phyloP scores from a whole-genome alignment of 2,888 invertebrate species.

The Plebejus melissa region DNA sequence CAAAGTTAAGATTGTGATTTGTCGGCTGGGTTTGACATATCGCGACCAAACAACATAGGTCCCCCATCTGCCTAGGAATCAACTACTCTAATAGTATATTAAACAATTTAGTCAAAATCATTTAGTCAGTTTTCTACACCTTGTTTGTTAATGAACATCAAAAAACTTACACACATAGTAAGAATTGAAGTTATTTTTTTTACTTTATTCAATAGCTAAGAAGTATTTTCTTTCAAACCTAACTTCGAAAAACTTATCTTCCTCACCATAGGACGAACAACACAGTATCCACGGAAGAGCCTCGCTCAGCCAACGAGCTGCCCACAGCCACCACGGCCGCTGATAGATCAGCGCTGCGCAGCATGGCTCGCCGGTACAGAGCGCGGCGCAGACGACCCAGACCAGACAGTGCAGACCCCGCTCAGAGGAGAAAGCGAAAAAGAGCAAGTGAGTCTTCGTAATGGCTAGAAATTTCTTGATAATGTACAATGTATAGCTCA shows the following conservation, averaged over 20 bases:
- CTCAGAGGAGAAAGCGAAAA: conserved; percentile 74
- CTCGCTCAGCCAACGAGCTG: conserved; percentile 77
- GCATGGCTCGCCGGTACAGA: conserved; percentile 84
- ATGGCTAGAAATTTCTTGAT: neutral
- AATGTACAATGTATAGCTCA: neutral
- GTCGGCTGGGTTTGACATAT: too few species aligned
- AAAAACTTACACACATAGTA: too few species aligned
- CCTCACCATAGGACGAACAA: conserved; percentile 48
- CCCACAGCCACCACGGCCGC: conserved; percentile 83
- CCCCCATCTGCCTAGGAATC: too few species aligned
- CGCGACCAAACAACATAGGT: too few species aligned
- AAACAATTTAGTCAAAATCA: too few species aligned
- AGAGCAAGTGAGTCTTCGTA: conserved; percentile 58
- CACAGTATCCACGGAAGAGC: conserved; percentile 63
- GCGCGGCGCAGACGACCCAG: conserved; percentile 68
- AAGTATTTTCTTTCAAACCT: neutral
- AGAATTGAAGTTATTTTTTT: too few species aligned
- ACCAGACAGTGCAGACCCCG: conserved; percentile 60
- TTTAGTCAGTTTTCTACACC: too few species aligned
- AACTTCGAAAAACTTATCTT: neutral
- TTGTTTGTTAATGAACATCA: too few species aligned
- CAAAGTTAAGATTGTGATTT: too few species aligned
- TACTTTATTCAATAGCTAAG: neutral
- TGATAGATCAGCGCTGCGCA: conserved; percentile 80
- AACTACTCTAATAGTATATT: too few species aligned